Base-by-base conservation (phyloP, 2,888 invertebrate species). In the Gymnosoma rotundatum region DNA sequence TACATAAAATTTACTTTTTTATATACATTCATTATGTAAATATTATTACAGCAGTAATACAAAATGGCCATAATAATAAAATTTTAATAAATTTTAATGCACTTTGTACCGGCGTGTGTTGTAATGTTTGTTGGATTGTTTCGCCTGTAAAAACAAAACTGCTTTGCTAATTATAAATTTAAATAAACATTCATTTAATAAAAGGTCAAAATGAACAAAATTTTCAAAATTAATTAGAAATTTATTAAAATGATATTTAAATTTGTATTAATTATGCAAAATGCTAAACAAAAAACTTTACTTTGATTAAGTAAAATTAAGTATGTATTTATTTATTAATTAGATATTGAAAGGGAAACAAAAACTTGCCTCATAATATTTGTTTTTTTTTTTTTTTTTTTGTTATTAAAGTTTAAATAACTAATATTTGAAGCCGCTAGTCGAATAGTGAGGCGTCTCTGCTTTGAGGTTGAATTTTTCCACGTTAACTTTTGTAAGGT, bases 121-220 rank as follows among this genome's bases (percentile, higher is more conserved):
- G 50, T 20, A 2, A 18, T 52, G 50, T n/a, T 18, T 21, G 21
- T 45, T 60, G 48, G 1, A 18, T 10, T n/a, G 52, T 25, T 21
- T 67, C 7, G 61, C 38, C 14, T 21, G 9, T 14, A 56, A 20
- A 61, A 78, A 76, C 69, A 72, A 52, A 48, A 61, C n/a, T 42
- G 50, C 50, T 50, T 56, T 78, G 83, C 74, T 83, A 76, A 80
- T 83, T 83, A 79, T 67, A 83, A 83, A 76, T 76, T 83, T 80
- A 83, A 80, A 83, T 83, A 83, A 83, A 79, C 80, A 50, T 74
- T 50, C 38, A 36, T 67, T 60, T 52, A 72, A 42, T 73, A 72
- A 78, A 63, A 66, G 16, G 14, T 25, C 10, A 66, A 20, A 21
- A 20, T 16, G 6, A n/a, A 63, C 52, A 50, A 61, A 63, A 54